Conservation (phyloP, 2,113 vertebrate species). For the Pygoscelis adeliae region DNA sequence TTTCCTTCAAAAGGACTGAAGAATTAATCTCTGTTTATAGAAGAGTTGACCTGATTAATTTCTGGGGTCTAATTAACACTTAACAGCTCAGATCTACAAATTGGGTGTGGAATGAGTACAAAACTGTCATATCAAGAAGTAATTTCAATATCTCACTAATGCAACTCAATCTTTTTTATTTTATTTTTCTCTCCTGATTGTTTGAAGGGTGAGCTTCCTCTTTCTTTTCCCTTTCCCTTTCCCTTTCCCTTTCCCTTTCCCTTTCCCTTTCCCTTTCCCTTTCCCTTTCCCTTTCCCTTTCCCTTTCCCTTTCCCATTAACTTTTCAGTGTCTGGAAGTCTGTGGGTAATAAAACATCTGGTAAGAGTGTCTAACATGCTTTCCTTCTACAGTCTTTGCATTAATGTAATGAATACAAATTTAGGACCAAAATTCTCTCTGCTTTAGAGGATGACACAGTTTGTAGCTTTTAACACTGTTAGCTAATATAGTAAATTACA, state of each 20-base stretch:
- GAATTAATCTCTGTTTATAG: neutral
- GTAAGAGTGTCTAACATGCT: neutral
- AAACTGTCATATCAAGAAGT: neutral
- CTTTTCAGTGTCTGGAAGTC: neutral
- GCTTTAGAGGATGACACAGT: neutral
- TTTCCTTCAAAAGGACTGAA: neutral
- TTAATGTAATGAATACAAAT: neutral
- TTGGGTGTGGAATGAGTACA: neutral
- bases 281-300: neutral
- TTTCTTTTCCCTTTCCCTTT: too few species aligned
- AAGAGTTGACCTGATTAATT: neutral
- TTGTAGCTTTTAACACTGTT: neutral
- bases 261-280: too few species aligned
- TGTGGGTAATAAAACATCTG: neutral
- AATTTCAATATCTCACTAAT: neutral
- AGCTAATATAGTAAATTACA: neutral
- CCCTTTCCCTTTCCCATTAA: neutral
- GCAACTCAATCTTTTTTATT: neutral
- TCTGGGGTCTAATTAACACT: neutral
- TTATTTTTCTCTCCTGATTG: neutral
- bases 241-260: neutral
- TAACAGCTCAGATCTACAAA: neutral
- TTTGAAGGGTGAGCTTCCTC: neutral
- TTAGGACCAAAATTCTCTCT: neutral
- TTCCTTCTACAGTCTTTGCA: neutral